These are phyloP conservation scores for Ondatra zibethicus DNA, from an alignment of 2,113 vertebrate genomes.

Conservation along the genomic window DNA sequence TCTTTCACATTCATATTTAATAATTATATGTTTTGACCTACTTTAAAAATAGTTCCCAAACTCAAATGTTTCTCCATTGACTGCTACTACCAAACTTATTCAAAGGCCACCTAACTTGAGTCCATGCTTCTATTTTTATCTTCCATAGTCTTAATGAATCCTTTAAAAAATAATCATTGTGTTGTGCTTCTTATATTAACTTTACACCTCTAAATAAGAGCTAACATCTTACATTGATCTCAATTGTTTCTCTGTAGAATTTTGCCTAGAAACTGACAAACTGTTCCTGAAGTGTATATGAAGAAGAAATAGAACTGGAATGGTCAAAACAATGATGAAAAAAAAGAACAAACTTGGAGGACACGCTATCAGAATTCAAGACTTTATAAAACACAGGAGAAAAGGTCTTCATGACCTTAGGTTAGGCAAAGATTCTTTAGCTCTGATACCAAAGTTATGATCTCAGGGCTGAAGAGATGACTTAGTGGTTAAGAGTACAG, in stretches of 20 bases:
- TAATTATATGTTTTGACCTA: slow-evolving; percentile 3
- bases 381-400: slow-evolving; percentile 3
- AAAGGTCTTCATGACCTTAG: background rate
- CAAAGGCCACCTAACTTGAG: background rate
- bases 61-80: background rate
- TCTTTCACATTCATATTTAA: slow-evolving; percentile 31
- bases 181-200: slow-evolving; percentile 30
- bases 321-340: slow-evolving; percentile 17
- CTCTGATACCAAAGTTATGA: background rate
- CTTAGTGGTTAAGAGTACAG: background rate
- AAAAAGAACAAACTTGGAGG: background rate
- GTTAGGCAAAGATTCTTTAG: slow-evolving; percentile 10
- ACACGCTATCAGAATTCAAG: background rate
- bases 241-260: background rate
- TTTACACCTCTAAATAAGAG: slow-evolving; percentile 45
- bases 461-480: background rate
- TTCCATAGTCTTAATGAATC: slow-evolving; percentile 8
- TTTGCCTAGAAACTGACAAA: background rate
- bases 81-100: background rate
- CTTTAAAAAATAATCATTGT: background rate
- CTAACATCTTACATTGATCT: slow-evolving; percentile 36
- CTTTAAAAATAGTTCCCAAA: slow-evolving; percentile 37
- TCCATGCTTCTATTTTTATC: slow-evolving; percentile 18
- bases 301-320: background rate
- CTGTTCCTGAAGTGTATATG: slow-evolving; percentile 22